Conservation (phyloP, 1,140 invertebrate genomes). For the Drosophila asahinai region DNA sequence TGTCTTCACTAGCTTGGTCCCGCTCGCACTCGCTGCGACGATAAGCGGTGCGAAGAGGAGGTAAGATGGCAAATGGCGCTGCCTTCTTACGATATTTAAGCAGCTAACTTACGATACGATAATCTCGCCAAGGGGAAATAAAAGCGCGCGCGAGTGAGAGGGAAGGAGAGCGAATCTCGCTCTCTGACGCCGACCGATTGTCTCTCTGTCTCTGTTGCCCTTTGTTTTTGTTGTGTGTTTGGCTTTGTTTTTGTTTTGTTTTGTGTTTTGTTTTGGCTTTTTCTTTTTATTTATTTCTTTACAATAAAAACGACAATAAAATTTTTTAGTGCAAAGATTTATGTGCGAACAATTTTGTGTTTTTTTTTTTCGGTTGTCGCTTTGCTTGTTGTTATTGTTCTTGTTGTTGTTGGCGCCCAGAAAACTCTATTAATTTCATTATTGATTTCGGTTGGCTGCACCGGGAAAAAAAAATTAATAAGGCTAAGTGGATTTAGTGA, state of each 20-base stretch:
- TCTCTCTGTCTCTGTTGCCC: constrained; percentile 57
- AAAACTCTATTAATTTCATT: constrained; percentile 62
- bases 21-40: constrained; percentile 28
- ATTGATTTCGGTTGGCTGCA: constrained; percentile 26
- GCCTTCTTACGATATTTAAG: constrained; percentile 81
- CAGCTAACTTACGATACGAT: constrained; percentile 74
- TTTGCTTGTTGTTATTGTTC: constrained; percentile 8
- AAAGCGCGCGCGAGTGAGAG: constrained; percentile 15
- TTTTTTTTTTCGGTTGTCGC: constrained; percentile 46
- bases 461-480: not conserved
- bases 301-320: constrained; percentile 84
- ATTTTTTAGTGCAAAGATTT: constrained; percentile 83
- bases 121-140: constrained; percentile 63
- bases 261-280: constrained; percentile 30
- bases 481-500: not conserved
- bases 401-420: constrained; percentile 21
- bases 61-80: constrained; percentile 66
- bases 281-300: constrained; percentile 66
- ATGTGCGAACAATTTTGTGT: constrained; percentile 74
- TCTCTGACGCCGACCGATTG: constrained; percentile 65
- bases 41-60: constrained; percentile 14
- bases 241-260: constrained; percentile 24
- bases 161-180: constrained; percentile 27
- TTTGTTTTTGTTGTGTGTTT: constrained; percentile 30
- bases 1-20: constrained; percentile 59